Conservation (phyloP, 2,888 invertebrate species). For the Antheraea yamamai region DNA sequence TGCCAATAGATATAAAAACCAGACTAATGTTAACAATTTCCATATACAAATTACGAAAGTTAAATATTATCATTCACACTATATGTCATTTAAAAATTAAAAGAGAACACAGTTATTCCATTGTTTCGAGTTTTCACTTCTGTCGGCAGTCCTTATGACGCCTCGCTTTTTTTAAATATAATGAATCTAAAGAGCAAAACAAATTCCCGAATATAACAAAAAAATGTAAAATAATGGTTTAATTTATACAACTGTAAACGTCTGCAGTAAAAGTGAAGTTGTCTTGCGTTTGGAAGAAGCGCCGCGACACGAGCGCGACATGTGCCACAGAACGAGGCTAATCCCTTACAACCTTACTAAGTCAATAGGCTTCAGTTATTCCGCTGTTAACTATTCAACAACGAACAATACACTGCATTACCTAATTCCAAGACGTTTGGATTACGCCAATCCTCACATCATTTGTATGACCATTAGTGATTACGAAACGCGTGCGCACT, state of each 20-base stretch:
- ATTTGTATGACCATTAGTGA: not conserved
- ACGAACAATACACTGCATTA: not conserved
- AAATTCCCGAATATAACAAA: not conserved
- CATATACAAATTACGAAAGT: no score
- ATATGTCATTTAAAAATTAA: no score
- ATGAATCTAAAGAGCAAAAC: not conserved
- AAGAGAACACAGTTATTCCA: no score
- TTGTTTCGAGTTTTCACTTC: no score
- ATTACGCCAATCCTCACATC: slow-evolving; percentile 3
- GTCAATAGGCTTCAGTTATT: not conserved
- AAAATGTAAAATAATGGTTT: not conserved
- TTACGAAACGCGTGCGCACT: slow-evolving; percentile 7
- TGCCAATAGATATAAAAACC: no score
- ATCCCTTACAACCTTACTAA: not conserved
- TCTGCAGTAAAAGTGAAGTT: not conserved
- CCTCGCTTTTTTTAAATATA: not conserved
- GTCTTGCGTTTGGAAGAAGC: not conserved
- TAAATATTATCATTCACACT: no score
- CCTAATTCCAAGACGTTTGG: not conserved
- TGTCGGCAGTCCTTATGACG: no score
- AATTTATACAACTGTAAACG: not conserved
- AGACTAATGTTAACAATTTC: no score
- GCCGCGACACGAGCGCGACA: not conserved
- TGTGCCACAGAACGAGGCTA: slow-evolving; percentile 2
- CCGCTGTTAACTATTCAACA: not conserved